Base-by-base conservation (phyloP, 1,140 invertebrate genomes). In the Eumeta japonica region DNA sequence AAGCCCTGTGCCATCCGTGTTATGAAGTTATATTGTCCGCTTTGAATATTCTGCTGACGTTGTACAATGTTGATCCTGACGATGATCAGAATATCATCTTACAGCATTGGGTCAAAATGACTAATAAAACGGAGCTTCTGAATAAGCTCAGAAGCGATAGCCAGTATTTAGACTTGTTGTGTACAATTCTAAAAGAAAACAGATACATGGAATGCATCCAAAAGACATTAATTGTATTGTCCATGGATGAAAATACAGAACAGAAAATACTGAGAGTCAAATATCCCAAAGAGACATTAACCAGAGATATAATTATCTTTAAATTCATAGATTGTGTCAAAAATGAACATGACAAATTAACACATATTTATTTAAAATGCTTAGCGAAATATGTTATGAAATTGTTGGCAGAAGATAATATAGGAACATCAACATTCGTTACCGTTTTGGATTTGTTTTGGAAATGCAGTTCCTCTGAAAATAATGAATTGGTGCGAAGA, bases 341-440 rank as follows among this genome's bases (percentile, higher is more conserved):
- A 13, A 56, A 43, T 10, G 63, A 63, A 39, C 62, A 66, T 30
- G 64, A 75, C 31, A 67, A 57, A 39, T 36, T 70, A n/a, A 70
- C 48, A 9, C 63, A 70, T 47, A 48, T 73, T 10, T 75, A 68
- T 41, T 48, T 76, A 24, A 45, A 55, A 11, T 65, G 55, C 40
- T 40, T 75, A 12, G 43, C 51, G 2, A 48, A 53, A 11, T 70
- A 55, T 19, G 35, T 68, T 0, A 44, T 35, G 2, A 41, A 35
- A 14, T 43, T 36, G n/a, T 36, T 55, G 14, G 42, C 17, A 10
- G 31, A 40, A 0, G 18, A 14, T 7, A 24, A 17, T 10, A 11
- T 53, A 1, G 36, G 31, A 24, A 34, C 32, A 9, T 12, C 33
- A 4, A 41, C 34, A 2, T 34, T 66, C 1, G 30, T 60, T 16